Percentiles rank a stretch among this genome's conserved stretches.
Evolutionary conservation across 2,797 vertebrate species (phyloP).

Genomic region (Melanotaenia maccullochi): DNA sequence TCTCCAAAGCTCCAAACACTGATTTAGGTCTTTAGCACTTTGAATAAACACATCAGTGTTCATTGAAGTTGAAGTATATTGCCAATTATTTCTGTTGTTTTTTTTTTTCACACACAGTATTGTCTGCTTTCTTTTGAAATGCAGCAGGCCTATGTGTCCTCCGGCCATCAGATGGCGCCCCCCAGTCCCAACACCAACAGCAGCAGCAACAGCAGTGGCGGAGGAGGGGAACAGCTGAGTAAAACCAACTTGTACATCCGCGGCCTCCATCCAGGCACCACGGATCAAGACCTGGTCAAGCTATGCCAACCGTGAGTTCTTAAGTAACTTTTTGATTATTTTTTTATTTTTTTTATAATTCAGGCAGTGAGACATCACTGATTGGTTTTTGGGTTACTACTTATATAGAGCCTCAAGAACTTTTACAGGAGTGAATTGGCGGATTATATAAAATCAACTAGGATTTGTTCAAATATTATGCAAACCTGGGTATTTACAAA

Average conservation of each 20-base stretch:
- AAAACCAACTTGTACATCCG: constrained; percentile 96
- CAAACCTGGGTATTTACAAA: not conserved
- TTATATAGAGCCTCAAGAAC: not conserved
- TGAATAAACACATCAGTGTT: not conserved
- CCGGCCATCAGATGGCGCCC: constrained; percentile 91
- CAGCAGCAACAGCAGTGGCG: constrained; percentile 83
- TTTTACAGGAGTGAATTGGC: not conserved
- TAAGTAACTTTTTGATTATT: not conserved
- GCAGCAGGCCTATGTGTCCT: constrained; percentile 91
- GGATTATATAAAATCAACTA: not conserved
- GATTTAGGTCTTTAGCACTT: constrained; percentile 22
- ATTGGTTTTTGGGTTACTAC: too few relatives aligned
- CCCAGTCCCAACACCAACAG: constrained; percentile 90
- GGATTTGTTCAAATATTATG: not conserved
- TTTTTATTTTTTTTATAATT: not conserved
- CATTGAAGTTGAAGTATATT: not conserved
- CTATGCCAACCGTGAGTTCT: constrained; percentile 93
- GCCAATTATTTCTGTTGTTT: not conserved
- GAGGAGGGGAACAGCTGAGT: constrained; percentile 90
- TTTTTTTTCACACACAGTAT: not conserved
- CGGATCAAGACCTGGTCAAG: constrained; percentile 95
- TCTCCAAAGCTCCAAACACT: constrained; percentile 27
- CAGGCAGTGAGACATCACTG: not conserved
- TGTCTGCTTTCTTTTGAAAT: constrained; percentile 35
- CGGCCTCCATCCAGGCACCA: constrained; percentile 92